Evolutionary conservation across 2,113 vertebrate species (phyloP).

Genomic region (Mungos mungo): DNA sequence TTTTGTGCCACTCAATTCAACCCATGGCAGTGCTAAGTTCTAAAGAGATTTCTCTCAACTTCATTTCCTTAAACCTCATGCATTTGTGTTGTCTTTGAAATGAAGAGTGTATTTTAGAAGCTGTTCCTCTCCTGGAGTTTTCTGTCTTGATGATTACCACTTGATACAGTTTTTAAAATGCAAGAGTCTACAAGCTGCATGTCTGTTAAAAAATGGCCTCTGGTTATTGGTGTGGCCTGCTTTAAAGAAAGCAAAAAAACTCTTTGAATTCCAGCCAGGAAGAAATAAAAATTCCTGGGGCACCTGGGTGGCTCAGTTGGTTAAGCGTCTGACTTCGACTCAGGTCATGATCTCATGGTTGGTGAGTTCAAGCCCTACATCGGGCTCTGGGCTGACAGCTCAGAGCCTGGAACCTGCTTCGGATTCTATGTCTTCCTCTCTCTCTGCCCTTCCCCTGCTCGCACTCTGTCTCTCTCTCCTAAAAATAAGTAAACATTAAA

Average conservation of each 20-base stretch:
- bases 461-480: no score
- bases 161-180: neutral
- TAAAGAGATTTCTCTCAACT: neutral
- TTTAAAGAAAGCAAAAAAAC: conserved; percentile 27
- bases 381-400: no score
- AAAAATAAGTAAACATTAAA: no score
- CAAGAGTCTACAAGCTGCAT: neutral
- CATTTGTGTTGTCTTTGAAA: neutral
- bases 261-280: conserved; percentile 7
- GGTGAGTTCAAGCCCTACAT: no score
- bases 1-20: neutral
- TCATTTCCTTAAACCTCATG: neutral
- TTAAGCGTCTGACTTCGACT: no score
- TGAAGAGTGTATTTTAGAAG: neutral
- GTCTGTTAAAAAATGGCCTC: neutral
- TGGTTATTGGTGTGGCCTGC: neutral
- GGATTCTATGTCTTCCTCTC: no score
- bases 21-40: neutral
- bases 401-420: no score
- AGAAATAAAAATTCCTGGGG: neutral
- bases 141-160: neutral
- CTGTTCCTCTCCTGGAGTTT: neutral
- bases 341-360: no score
- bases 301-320: no score
- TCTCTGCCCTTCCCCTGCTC: no score